Conservation (phyloP, 2,113 vertebrate genomes). For the Shinisaurus crocodilurus region DNA sequence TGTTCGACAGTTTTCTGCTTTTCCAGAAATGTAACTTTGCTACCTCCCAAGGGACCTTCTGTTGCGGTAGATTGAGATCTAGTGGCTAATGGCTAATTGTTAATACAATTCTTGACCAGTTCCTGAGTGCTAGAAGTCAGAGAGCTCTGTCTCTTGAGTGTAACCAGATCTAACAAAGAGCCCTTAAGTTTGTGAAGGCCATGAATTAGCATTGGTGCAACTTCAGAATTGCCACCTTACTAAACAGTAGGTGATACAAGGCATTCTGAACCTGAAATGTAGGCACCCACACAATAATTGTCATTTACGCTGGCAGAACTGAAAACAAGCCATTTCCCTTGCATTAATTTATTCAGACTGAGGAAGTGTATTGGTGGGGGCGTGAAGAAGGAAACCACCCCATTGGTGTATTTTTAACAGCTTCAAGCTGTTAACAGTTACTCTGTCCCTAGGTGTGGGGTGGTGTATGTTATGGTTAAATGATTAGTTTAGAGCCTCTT, state of each 20-base stretch:
- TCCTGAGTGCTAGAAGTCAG: constrained; percentile 73
- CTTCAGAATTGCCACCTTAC: constrained; percentile 73
- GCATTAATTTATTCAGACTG: constrained; percentile 68
- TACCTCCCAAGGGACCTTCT: constrained; percentile 58
- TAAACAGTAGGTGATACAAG: constrained; percentile 62
- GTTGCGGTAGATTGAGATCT: constrained; percentile 70
- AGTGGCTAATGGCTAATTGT: constrained; percentile 77
- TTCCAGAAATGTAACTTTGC: constrained; percentile 34
- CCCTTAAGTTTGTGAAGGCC: constrained; percentile 58
- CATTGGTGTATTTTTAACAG: constrained; percentile 71
- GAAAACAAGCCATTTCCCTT: constrained; percentile 69
- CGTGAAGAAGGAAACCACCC: constrained; percentile 62
- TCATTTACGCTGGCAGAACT: constrained; percentile 65
- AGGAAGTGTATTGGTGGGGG: constrained; percentile 65
- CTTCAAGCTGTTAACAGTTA: constrained; percentile 79
- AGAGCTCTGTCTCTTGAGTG: constrained; percentile 71
- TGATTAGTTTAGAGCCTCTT: constrained; percentile 78
- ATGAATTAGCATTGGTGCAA: constrained; percentile 69
- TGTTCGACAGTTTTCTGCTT: constrained; percentile 29
- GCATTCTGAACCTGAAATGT: constrained; percentile 67
- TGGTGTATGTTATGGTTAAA: constrained; percentile 75
- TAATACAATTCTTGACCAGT: constrained; percentile 76
- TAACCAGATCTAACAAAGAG: constrained; percentile 70
- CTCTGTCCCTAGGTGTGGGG: constrained; percentile 71
- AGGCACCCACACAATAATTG: constrained; percentile 57